These are phyloP conservation scores for Heteropelma amictum DNA, from an alignment of 2,888 invertebrate species.

Conservation along the genomic window DNA sequence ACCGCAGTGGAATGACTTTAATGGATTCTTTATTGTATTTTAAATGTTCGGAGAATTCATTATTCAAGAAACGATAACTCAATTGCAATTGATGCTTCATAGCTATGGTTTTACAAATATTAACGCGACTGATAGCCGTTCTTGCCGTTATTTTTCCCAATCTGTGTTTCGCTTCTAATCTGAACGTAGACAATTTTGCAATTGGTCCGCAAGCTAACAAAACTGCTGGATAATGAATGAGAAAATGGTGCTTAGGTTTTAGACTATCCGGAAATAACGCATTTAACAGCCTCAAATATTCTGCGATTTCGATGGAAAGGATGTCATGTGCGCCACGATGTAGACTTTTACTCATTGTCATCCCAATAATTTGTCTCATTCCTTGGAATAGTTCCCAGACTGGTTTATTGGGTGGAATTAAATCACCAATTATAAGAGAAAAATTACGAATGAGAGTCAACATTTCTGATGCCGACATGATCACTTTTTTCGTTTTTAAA, in stretches of 20 bases:
- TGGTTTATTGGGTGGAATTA: constrained; percentile 42
- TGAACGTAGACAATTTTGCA: constrained; percentile 13
- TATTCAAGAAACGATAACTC: constrained; percentile 34
- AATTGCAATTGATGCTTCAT: constrained; percentile 6
- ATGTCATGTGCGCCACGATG: constrained; percentile 12
- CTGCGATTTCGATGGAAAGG: constrained; percentile 39
- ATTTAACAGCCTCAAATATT: constrained; percentile 35
- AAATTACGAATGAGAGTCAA: constrained; percentile 40
- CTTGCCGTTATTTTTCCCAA: background rate
- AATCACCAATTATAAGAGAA: constrained; percentile 48
- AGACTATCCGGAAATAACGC: constrained; percentile 26
- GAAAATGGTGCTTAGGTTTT: constrained; percentile 55
- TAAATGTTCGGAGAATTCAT: background rate
- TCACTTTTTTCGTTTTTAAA: constrained; percentile 29
- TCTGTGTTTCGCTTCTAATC: background rate
- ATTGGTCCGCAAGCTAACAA: constrained; percentile 39
- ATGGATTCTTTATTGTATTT: background rate
- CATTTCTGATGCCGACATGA: background rate
- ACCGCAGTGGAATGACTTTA: background rate
- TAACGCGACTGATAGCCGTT: constrained; percentile 1
- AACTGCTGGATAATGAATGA: constrained; percentile 44
- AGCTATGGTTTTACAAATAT: constrained; percentile 21
- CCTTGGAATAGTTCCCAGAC: constrained; percentile 46
- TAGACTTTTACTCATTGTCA: constrained; percentile 42
- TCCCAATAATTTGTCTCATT: constrained; percentile 1